Conservation (phyloP, 1,140 invertebrate species). For the Acyrthosiphon pisum region DNA sequence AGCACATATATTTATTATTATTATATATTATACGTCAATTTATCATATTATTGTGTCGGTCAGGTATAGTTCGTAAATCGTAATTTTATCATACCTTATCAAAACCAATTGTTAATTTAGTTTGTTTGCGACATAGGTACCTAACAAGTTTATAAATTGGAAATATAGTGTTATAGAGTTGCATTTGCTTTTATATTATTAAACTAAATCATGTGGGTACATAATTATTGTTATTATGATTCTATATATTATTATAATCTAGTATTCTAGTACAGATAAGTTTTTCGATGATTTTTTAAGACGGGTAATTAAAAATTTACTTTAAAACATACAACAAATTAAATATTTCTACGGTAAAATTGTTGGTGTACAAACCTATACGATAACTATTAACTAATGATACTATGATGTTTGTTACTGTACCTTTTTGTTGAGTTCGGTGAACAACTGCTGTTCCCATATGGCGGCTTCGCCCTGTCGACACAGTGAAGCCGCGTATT, state of each 20-base stretch:
- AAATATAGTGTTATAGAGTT: background rate
- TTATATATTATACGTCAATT: background rate
- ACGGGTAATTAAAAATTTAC: no score
- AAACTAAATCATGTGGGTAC: no score
- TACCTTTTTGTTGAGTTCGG: conserved; percentile 1
- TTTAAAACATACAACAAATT: background rate
- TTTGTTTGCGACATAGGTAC: background rate
- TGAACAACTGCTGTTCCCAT: conserved; percentile 31
- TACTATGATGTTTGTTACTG: background rate
- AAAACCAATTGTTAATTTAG: background rate
- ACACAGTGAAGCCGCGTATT: background rate
- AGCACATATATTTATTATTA: background rate
- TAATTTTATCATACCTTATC: background rate
- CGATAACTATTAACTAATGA: background rate
- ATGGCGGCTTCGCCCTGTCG: background rate
- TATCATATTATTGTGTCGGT: background rate
- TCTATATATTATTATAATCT: background rate
- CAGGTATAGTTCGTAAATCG: no score
- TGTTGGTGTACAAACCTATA: background rate
- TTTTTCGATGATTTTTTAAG: background rate
- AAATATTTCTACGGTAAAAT: background rate
- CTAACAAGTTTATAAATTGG: background rate
- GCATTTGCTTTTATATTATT: background rate
- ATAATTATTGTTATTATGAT: no score
- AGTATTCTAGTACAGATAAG: background rate